Evolutionary conservation across 2,113 vertebrate species (phyloP), one percentile per base, ranked within the genome.

Genomic region (Cheirogaleus medius): DNA sequence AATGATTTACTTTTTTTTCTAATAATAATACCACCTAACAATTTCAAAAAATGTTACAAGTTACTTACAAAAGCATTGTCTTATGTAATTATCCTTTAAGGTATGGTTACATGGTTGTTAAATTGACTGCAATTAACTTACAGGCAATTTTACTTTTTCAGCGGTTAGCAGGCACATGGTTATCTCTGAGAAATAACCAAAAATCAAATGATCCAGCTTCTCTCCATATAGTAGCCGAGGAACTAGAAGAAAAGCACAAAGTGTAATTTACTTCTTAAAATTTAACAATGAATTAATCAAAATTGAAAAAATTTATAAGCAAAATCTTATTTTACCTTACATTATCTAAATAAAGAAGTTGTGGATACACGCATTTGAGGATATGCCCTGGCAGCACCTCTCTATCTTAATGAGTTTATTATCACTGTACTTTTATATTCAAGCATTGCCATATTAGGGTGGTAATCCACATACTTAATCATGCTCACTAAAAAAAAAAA

Each of bases 111-210:
- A 68, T 13, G 23, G n/a, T 58, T 82, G 69, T 87, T 91, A 73
- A 83, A 85, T 44, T 56, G 27, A 52, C 39, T 44, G 85, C 11
- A n/a, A 63, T 82, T 56, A 91, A 98, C 99, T 99, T 95, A 99
- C 99, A 44, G 99, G 98, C 25, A 92, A 98, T 91, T 99, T 99
- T 86, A 98, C 94, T 98, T 98, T 99, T 96, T 98, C 98, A 3
- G 98, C 98, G 10, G 99, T 98, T 92, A 99, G 98, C 90, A 99
- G 98, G 13, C 99, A 99, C 99, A 99, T 99, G 90, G 99, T 99
- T 97, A 99, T 99, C 97, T 99, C 99, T n/a, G 99, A 99, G 47
- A 99, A 99, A 97, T 99, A 99, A 98, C 99, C 89, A 99, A 99
- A 99, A 71, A 99, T 99, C 93, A 99, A 98, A 98, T 99, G 99